phyloP scores from a whole-genome alignment of 2,888 invertebrate genomes.

The Nysson spinosus region DNA sequence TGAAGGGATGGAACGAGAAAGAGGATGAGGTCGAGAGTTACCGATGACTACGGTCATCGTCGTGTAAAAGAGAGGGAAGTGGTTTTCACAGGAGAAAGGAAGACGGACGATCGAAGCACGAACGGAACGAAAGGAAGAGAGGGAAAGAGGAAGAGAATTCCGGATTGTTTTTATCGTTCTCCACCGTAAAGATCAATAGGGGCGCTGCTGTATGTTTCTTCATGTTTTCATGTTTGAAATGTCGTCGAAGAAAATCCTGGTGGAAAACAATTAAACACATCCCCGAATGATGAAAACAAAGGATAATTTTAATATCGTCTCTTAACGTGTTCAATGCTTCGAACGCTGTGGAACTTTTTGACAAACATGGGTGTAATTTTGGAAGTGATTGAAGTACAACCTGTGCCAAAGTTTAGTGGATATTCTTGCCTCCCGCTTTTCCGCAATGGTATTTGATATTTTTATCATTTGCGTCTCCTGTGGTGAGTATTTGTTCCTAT shows the following conservation, averaged over 20 bases:
- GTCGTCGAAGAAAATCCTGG: too few species aligned
- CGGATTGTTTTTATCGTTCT: neutral
- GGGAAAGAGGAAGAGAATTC: neutral
- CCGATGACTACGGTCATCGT: neutral
- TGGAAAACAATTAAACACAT: too few species aligned
- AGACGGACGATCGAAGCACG: too few species aligned
- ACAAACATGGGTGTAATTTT: neutral
- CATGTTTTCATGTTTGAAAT: neutral
- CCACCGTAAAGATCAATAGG: conserved; percentile 14
- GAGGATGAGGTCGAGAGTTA: neutral
- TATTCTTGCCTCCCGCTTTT: neutral
- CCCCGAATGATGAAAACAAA: too few species aligned
- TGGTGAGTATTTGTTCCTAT: conserved; percentile 10
- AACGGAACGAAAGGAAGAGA: neutral
- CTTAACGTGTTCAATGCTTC: too few species aligned
- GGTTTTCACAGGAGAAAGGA: too few species aligned
- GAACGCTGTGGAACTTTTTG: too few species aligned
- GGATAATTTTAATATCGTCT: too few species aligned
- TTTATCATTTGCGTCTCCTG: conserved; percentile 5
- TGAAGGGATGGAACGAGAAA: neutral
- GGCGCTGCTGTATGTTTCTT: conserved; percentile 17
- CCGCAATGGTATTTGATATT: neutral
- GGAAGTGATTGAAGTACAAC: neutral
- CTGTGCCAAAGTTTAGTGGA: neutral
- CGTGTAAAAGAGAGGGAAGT: neutral